Conservation (phyloP, 2,888 invertebrate genomes). For the Uropetala carovei region DNA sequence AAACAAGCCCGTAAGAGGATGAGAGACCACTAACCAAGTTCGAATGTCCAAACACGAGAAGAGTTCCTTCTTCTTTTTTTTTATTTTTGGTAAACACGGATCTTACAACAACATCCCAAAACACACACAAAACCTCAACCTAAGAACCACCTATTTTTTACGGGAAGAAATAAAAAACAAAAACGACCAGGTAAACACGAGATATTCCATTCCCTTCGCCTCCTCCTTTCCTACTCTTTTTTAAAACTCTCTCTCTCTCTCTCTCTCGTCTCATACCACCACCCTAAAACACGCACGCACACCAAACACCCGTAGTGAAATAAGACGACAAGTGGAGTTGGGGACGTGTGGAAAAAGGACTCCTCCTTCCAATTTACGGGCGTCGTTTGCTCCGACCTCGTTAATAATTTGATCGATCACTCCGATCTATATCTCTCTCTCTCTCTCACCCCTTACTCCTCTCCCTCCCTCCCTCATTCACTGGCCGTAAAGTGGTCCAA, state of each 20-base stretch:
- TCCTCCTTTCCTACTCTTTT: background rate
- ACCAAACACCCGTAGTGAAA: constrained; percentile 20
- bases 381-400: constrained; percentile 49
- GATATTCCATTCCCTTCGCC: constrained; percentile 14
- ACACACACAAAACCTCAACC: constrained; percentile 11
- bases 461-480: background rate
- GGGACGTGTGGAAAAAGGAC: constrained; percentile 26
- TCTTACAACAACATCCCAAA: constrained; percentile 35
- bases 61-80: constrained; percentile 18
- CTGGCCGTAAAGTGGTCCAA: background rate
- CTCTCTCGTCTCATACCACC: background rate
- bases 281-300: background rate
- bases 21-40: constrained; percentile 22
- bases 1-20: background rate
- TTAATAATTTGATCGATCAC: constrained; percentile 62
- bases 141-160: background rate
- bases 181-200: background rate
- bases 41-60: constrained; percentile 44
- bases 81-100: constrained; percentile 42
- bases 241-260: background rate
- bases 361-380: constrained; percentile 46
- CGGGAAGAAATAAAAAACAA: background rate
- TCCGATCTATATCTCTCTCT: constrained; percentile 42
- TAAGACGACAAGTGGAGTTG: constrained; percentile 18
- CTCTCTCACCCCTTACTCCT: background rate